Evolutionary conservation across 2,113 vertebrate genomes (phyloP), one percentile per base, ranked within the genome.

Genomic region (Kryptolebias marmoratus): DNA sequence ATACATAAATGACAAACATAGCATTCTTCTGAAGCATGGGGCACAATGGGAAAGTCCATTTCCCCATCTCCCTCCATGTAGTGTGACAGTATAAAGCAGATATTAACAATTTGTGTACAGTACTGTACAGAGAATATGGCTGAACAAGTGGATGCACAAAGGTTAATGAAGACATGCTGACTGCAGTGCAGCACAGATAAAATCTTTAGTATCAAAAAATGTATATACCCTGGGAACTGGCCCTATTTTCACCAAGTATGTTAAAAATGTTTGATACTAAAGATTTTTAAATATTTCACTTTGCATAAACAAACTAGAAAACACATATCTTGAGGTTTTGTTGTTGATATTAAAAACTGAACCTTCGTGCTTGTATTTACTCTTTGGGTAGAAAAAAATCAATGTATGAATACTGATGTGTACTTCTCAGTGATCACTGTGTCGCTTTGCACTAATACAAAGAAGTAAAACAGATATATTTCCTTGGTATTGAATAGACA

Each of bases 1-100:
- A 91, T 92, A 92, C 89, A 88, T 91, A 91, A 93, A 94, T 94
- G 92, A 95, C 92, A 94, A 95, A 94, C 71, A 75, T 88, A 84
- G 90, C 86, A 91, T 95, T 95, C 94, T 94, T 92, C 90, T 84
- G 75, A 87, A 82, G 84, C 85, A 86, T 79, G 48, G 83, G 87
- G 85, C 75, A 73, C 81, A 74, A 84, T 87, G 80, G 70, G 79
- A 75, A 89, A 86, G 77, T 85, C 74, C 54, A 55, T 69, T 66
- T 80, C 57, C 30, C 56, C 55, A 39, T 82, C 73, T 62, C 58
- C 62, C 22, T 55, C 63, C 70, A 61, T 71, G 53, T 63, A 27
- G 50, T 70, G 30, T 61, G 55, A 74, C 68, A 83, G 55, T 73
- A 78, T 78, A 66, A 56, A 62, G 64, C 71, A 67, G 77, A 75